Base-by-base conservation (phyloP, 2,797 vertebrate genomes). In the Eidolon dupreanum region DNA sequence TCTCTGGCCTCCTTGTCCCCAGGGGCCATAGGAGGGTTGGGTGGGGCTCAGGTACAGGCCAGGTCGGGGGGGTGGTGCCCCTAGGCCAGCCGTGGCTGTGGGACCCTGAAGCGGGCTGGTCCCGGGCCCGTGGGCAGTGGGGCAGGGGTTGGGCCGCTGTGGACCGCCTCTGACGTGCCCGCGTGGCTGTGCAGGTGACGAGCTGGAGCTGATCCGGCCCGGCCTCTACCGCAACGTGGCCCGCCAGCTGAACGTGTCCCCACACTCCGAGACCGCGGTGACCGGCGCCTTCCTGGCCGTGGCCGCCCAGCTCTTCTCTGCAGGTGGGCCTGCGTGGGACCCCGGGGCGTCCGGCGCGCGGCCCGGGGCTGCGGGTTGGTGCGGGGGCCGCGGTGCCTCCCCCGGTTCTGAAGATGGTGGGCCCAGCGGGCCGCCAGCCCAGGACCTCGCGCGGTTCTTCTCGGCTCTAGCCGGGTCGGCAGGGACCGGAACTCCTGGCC, bases 271-370 rank as follows among this genome's bases (percentile, higher is more conserved):
- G 98, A 98, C 96, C 0, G 98, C 99, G 84, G 99, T 99, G 98
- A 99, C 99, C 0, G 99, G 99, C 0, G 99, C 99, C 5, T 99
- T 99, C 98, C 98, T 99, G 97, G 99, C 99, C 0, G 99, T 99
- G 36, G 99, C 99, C 0, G 98, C 99, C 0, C 99, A 99, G 98
- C 99, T 99, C 82, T 99, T 99, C 98, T 99, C 99, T 2, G 99
- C 99, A 98, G 99, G 99, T 99, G 97, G 95, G 96, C 75, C 70
- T 2, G 70, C 10, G 68, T 3, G 1, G 20, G 74, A 0, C 82
- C 81, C 83, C 73, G 51, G 78, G 94, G 43, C 43, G 43, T 13
- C 43, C 43, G 11, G 43, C 46, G 12, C 13, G 49, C 1, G 49
- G 49, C 92, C 53, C 12, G 3, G 28, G 86, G 82, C 9, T 61